Conservation (phyloP, 2,797 vertebrate genomes). For the Emydoidea blandingii region DNA sequence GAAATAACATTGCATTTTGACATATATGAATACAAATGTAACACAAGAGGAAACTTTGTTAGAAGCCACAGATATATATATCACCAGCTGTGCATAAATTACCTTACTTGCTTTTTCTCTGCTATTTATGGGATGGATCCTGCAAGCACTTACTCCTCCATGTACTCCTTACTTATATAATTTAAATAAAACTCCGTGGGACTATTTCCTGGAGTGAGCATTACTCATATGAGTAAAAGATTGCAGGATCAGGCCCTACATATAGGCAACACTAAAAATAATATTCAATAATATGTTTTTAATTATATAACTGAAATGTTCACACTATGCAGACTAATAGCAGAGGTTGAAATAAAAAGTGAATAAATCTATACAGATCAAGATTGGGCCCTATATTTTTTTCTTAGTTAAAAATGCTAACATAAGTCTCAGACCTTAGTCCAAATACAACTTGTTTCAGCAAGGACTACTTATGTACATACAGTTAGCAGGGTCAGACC, state of each 20-base stretch:
- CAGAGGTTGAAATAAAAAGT: neutral
- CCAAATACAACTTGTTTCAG: neutral
- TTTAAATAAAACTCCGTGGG: constrained; percentile 3
- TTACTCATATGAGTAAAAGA: neutral
- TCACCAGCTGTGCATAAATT: constrained; percentile 50
- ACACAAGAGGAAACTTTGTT: constrained; percentile 68
- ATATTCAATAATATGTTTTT: constrained; percentile 22
- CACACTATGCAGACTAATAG: neutral
- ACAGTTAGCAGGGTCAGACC: neutral
- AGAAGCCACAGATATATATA: constrained; percentile 48
- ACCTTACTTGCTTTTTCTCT: constrained; percentile 52
- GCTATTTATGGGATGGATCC: constrained; percentile 48
- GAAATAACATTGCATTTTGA: constrained; percentile 72
- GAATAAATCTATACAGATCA: neutral
- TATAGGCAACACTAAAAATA: neutral
- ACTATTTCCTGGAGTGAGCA: neutral
- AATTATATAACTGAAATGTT: constrained; percentile 1
- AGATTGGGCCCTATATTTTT: neutral
- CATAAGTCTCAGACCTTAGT: neutral
- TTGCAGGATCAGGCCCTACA: neutral
- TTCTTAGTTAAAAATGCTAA: neutral
- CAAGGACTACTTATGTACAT: rapidly evolving
- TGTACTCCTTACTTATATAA: constrained; percentile 17
- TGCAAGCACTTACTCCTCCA: constrained; percentile 62
- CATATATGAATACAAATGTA: constrained; percentile 75